Evolutionary conservation across 2,888 invertebrate species (phyloP).

Genomic region (Acanthacorydalis orientalis): DNA sequence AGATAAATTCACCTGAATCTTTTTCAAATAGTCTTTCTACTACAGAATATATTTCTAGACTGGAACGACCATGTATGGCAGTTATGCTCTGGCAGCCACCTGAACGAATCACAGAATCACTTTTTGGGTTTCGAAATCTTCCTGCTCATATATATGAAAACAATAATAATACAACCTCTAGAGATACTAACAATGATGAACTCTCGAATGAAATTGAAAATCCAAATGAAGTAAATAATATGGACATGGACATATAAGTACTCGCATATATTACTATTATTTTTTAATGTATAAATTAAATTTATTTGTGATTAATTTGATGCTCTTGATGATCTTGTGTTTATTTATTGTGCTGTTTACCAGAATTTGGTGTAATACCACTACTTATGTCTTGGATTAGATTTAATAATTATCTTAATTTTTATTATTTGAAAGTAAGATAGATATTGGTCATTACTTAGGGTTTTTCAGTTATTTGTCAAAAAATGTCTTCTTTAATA

Average conservation of each 20-base stretch:
- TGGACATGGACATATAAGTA: conserved; percentile 14
- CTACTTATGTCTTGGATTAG: too few relatives aligned
- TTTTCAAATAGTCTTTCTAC: not conserved
- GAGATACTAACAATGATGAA: conserved; percentile 27
- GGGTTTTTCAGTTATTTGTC: too few relatives aligned
- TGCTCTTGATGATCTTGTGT: too few relatives aligned
- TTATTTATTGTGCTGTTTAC: too few relatives aligned
- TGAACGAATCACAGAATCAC: conserved; percentile 11
- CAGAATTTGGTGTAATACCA: too few relatives aligned
- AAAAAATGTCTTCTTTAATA: too few relatives aligned
- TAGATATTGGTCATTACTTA: too few relatives aligned
- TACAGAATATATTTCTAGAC: conserved; percentile 23
- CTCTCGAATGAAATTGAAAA: conserved; percentile 25
- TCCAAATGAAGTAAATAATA: conserved; percentile 11
- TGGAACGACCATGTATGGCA: conserved; percentile 60
- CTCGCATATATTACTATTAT: not conserved
- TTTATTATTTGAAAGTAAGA: too few relatives aligned
- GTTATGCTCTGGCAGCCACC: conserved; percentile 70
- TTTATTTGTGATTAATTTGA: too few relatives aligned
- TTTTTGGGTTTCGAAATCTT: not conserved
- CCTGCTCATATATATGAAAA: conserved; percentile 19
- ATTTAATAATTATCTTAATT: too few relatives aligned
- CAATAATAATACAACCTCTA: conserved; percentile 22
- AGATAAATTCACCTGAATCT: too few relatives aligned
- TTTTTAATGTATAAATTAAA: too few relatives aligned